Evolutionary conservation across 2,797 vertebrate genomes (phyloP), one percentile per base, ranked within the genome.

Genomic region (Myripristis jacobus): DNA sequence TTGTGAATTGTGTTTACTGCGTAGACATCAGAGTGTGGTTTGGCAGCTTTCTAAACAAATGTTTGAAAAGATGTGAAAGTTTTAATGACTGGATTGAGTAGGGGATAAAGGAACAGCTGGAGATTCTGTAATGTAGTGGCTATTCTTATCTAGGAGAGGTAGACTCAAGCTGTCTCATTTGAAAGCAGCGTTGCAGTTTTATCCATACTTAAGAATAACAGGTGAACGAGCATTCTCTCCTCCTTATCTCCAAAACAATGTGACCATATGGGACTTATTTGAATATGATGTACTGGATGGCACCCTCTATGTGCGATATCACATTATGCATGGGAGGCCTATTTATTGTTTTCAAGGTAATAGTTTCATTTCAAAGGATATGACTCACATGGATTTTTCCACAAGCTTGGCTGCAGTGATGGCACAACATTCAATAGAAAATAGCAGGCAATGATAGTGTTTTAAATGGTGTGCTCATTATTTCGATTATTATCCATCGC

Each of bases 21-120:
- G 75, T 15, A 75, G 70, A 73, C 66, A 57, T 86, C 64, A 65
- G 58, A 74, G 61, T 25, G n/a, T 10, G 29, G 77, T 83, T 88
- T 79, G 73, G 72, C 82, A 87, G 80, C 68, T 87, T 86, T 80
- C 84, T 84, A 77, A 56, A 81, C 81, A 84, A 88, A 88, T 84
- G 76, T 89, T 90, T 88, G 84, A 84, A 89, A 86, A 89, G 69
- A 89, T 87, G 82, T 88, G 88, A 86, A 90, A 86, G 85, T 90
- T 92, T 91, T 89, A 89, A 90, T 89, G 90, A 88, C 88, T 89
- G 82, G 80, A 87, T 88, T 86, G 82, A 87, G 82, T 68, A 66
- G 64, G 80, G 83, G 89, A 90, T 91, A 85, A 90, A 90, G 87
- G 79, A 92, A 90, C 91, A 92, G 88, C 91, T 92, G 90, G 87